Evolutionary conservation across 2,888 invertebrate species (phyloP), one percentile per base, ranked within the genome.

Genomic region (Philhelius pedissequus): DNA sequence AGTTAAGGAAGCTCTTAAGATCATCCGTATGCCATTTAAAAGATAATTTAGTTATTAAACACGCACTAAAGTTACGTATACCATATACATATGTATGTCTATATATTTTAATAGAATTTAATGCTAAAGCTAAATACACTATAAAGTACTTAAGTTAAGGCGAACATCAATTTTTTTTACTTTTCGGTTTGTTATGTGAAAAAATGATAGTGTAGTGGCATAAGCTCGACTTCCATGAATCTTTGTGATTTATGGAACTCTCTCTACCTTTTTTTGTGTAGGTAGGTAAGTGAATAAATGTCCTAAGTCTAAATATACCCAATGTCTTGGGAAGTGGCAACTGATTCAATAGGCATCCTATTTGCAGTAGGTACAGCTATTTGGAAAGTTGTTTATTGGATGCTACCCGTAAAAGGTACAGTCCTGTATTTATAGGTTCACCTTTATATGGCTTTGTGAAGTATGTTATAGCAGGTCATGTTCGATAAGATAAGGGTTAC

Each of bases 381-480:
- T 69, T 60, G 62, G 25, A 27, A 58, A 35, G 38, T 56, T 13
- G 9, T 48, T 18, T 30, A 25, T 13, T 20, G 25, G 40, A 30
- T 74, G 20, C 27, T 80, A 52, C 15, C 22, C 35, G 40, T 50
- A 66, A 4, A 5, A 30, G 32, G 40, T n/a, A n/a, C 18, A 58
- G 13, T 70, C 11, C 11, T 43, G 40, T 56, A 43, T 43, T 43
- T 13, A n/a, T n/a, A 50, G 52, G 48, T 70, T 50, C 60, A 54
- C 15, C 48, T 75, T 62, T 73, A 73, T 73, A 73, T 68, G 60
- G 62, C 73, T 62, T 56, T 45, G 35, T 45, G 30, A 56, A 56
- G 60, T 71, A 76, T n/a, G n/a, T n/a, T n/a, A 76, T 68, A 68
- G 71, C 66, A 64, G 35, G 66, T 60, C 76, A 69, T 76, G 43